Base-by-base conservation (phyloP, 2,888 invertebrate genomes). In the Lithophane socia region DNA sequence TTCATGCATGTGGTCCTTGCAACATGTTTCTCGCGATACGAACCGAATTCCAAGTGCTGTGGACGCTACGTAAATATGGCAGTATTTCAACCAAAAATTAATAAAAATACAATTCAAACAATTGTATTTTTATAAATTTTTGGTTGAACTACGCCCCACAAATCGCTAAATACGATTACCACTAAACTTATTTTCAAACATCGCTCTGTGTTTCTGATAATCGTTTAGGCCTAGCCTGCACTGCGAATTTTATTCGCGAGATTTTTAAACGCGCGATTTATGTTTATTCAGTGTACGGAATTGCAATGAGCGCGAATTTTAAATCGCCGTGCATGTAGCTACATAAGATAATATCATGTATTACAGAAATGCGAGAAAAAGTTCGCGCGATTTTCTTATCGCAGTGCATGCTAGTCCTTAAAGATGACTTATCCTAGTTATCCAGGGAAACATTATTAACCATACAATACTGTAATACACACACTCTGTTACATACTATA, bases 11-110 rank as follows among this genome's bases (percentile, higher is more conserved):
- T 75, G 42, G 47, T 60, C 44, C 29, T 69, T 66, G 76, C 75
- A 79, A 74, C 56, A 58, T 74, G 76, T 84, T 86, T 78, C 42
- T 42, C 37, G 29, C 65, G 49, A 49, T 42, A 58, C 67, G 24
- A 24, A 63, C 44, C 18, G 24, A 81, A 73, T 73, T 47, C 29
- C 10, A 60, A 71, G 67, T 37, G 47, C 10, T 44, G 60, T 63
- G n/a, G 56, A n/a, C 54, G 58, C 21, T 63, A n/a, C 64, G 60
- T 68, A 61, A 85, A 81, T 85, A 74, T 61, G n/a, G 37, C 16
- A 21, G 21, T 13, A 58, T 29, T 65, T 68, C n/a, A 54, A 65
- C 37, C 21, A 67, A 44, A 79, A 58, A 2, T 44, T 37, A 64
- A 68, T 61, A 54, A 44, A 78, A 44, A 42, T 4, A 4, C 7